A percentile compares a stretch with the other conserved stretches of the same genome.
phyloP scores from a whole-genome alignment of 1,140 invertebrate genomes.

The Scaptomyza montana region DNA sequence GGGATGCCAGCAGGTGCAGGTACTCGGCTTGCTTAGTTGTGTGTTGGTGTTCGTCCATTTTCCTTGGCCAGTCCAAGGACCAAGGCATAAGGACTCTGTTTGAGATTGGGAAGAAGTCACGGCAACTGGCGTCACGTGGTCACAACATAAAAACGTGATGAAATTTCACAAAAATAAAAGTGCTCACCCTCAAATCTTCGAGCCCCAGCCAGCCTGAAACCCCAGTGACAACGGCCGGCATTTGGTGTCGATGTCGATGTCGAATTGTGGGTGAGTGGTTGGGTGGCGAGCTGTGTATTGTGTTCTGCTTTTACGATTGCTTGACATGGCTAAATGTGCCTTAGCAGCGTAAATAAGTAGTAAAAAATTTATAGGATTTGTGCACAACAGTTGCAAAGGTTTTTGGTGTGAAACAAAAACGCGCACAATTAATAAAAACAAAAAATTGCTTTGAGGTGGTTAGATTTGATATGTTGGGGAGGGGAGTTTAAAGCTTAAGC shows the following conservation, averaged over 20 bases:
- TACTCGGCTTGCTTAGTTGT: conserved; percentile 41
- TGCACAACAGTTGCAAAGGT: conserved; percentile 68
- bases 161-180: conserved; percentile 83
- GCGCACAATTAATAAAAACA: conserved; percentile 71
- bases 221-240: conserved; percentile 49
- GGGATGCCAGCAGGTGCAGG: conserved; percentile 71
- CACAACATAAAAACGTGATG: conserved; percentile 84
- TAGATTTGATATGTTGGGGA: background rate
- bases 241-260: conserved; percentile 43
- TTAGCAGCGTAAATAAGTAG: conserved; percentile 81
- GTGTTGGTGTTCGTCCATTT: conserved; percentile 13
- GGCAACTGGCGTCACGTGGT: conserved; percentile 81
- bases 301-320: conserved; percentile 69
- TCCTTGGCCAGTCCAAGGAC: conserved; percentile 37
- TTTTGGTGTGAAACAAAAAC: conserved; percentile 46
- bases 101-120: conserved; percentile 48
- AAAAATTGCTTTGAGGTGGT: conserved; percentile 20
- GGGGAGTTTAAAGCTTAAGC: conserved; percentile 34
- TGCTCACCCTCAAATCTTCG: conserved; percentile 35
- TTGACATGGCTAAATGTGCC: conserved; percentile 81
- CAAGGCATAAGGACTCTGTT: conserved; percentile 27
- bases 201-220: conserved; percentile 8
- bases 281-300: conserved; percentile 4
- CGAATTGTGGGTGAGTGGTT: conserved; percentile 18
- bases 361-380: conserved; percentile 82